These are phyloP conservation scores for Tipula confusa DNA, from an alignment of 2,888 invertebrate genomes.

Conservation along the genomic window DNA sequence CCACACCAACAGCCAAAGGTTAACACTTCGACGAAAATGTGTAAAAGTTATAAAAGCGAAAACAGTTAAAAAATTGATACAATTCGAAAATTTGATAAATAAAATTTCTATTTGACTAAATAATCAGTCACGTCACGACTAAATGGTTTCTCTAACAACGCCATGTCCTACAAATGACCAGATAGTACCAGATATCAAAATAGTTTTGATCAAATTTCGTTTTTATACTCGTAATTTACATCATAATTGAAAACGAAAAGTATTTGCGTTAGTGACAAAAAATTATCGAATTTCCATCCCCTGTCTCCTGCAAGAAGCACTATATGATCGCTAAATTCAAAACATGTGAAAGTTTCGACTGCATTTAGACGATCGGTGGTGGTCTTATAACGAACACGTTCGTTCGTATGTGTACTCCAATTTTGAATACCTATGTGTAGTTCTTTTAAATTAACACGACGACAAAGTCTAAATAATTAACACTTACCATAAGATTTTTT, in stretches of 20 bases:
- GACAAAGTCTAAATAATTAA: neutral
- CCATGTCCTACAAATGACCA: neutral
- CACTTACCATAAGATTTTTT: neutral
- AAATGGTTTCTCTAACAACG: neutral
- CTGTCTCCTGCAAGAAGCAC: neutral
- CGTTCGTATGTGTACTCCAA: neutral
- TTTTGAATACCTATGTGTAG: neutral
- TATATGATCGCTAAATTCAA: neutral
- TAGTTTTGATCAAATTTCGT: neutral
- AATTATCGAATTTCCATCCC: neutral
- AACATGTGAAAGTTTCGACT: neutral
- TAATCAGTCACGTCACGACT: neutral
- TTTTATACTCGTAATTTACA: slow-evolving; percentile 3
- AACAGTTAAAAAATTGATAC: neutral
- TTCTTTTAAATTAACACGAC: slow-evolving; percentile 21
- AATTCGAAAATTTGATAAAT: neutral
- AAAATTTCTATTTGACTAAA: neutral
- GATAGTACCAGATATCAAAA: neutral
- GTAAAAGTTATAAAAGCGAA: slow-evolving; percentile 14
- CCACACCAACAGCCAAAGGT: no score
- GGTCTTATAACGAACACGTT: neutral
- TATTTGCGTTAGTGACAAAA: neutral
- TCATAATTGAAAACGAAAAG: neutral
- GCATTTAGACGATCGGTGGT: neutral
- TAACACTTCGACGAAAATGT: no score